Evolutionary conservation across 2,797 vertebrate species (phyloP).

Genomic region (Onychomys torridus): DNA sequence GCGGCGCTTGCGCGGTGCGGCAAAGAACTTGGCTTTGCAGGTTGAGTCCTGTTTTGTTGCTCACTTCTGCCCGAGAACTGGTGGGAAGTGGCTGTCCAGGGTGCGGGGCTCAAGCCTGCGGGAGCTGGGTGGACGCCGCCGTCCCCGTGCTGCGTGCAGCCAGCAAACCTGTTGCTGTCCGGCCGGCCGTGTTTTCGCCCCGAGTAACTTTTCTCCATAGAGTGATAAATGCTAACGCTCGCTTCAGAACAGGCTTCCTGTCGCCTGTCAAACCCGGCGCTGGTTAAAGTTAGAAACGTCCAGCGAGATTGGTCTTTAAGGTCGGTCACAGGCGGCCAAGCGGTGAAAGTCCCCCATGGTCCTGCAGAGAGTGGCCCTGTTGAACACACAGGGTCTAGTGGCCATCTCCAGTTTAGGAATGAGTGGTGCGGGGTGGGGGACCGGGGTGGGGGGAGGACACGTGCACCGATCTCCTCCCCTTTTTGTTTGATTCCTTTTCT

Average conservation of each 20-base stretch:
- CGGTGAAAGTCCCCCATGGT: background rate
- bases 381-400: background rate
- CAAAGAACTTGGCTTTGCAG: background rate
- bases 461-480: accelerated
- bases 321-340: background rate
- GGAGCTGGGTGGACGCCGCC: background rate
- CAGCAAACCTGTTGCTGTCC: background rate
- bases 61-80: background rate
- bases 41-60: background rate
- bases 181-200: background rate
- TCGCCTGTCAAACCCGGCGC: background rate
- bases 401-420: background rate
- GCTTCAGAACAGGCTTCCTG: background rate
- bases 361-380: background rate
- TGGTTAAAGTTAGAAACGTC: background rate
- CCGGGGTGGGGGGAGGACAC: too few species aligned
- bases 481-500: background rate
- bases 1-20: background rate
- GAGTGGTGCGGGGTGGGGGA: background rate
- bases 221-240: background rate
- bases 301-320: background rate
- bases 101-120: background rate
- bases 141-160: background rate
- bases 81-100: background rate
- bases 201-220: background rate